Evolutionary conservation across 1,140 invertebrate species (phyloP).

Genomic region (Pararge aegeria): DNA sequence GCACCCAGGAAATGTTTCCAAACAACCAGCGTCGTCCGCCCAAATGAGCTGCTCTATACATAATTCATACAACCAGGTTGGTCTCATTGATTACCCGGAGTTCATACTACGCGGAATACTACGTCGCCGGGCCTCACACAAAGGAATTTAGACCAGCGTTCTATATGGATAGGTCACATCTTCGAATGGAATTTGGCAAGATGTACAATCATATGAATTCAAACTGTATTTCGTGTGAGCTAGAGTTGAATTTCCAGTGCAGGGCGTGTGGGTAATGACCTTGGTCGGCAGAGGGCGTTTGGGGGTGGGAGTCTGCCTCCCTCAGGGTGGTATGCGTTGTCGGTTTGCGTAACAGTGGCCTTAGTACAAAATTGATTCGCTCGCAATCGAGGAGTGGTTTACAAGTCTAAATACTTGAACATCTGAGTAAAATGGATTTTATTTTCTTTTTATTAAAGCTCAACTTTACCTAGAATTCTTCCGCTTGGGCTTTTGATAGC

Average conservation of each 20-base stretch:
- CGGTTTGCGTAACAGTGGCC: conserved; percentile 58
- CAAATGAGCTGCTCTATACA: conserved; percentile 43
- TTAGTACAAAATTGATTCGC: no score
- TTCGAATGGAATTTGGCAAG: conserved; percentile 27
- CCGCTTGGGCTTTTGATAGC: no score
- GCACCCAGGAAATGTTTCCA: conserved; percentile 34
- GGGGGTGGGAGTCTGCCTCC: conserved; percentile 36
- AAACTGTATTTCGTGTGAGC: background rate
- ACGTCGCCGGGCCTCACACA: conserved; percentile 21
- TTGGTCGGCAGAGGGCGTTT: conserved; percentile 39
- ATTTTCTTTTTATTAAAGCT: no score
- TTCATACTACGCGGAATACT: conserved; percentile 38
- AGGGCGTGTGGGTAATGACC: conserved; percentile 34
- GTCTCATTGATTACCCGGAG: conserved; percentile 56
- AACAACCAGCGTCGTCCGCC: conserved; percentile 28
- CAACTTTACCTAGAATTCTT: no score
- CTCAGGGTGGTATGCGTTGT: conserved; percentile 38
- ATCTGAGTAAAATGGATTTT: no score
- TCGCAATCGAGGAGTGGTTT: no score
- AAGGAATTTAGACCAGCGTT: conserved; percentile 23
- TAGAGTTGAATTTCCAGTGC: conserved; percentile 17
- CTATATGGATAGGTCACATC: conserved; percentile 22
- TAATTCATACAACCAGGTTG: conserved; percentile 52
- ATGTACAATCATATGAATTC: background rate
- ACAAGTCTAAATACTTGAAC: no score